Base-by-base conservation (phyloP, 2,888 invertebrate species). In the Eupithecia vulgata region DNA sequence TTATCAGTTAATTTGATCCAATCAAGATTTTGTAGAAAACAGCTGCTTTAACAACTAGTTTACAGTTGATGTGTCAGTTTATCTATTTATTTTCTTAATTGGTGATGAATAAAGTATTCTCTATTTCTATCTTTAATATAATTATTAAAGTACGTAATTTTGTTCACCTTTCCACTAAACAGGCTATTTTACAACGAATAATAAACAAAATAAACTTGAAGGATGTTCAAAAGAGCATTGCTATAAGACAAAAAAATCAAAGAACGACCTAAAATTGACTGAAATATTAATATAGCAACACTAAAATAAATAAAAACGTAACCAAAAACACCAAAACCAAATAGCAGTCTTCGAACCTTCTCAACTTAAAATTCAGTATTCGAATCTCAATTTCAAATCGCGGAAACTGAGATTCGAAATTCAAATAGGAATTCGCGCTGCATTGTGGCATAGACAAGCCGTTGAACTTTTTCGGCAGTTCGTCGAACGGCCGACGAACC, bases 401-500 rank as follows among this genome's bases (percentile, higher is more conserved):
- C 35, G 68, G 61, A 71, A 74, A 68, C 64, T 37, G 25, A 72
- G 71, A 74, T 77, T 75, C 75, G 67, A 77, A 73, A 71, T 75
- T 77, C 75, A 75, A 77, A 77, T 75, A 52, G 69, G 75, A 73
- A 75, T 77, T 77, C 73, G 77, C 75, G 73, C 73, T 77, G 77
- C 77, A 77, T 69, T 70, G 70, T 68, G 70, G 71, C 75, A 74
- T 77, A 77, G 77, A 74, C 72, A 69, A 81, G 80, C 77, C 85
- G 80, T 78, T 85, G 85, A 85, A 85, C 85, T 79, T 83, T 81
- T 85, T 84, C 77, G 84, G 83, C 73, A 78, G 85, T 84, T 85
- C 84, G 83, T 80, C 83, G 85, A 73, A 83, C 88, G 87, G 81
- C 73, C 87, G 82, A 70, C 84, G 84, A 81, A 84, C 84, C 78